Conservation (phyloP, 2,888 invertebrate species). For the Aromia moschata region DNA sequence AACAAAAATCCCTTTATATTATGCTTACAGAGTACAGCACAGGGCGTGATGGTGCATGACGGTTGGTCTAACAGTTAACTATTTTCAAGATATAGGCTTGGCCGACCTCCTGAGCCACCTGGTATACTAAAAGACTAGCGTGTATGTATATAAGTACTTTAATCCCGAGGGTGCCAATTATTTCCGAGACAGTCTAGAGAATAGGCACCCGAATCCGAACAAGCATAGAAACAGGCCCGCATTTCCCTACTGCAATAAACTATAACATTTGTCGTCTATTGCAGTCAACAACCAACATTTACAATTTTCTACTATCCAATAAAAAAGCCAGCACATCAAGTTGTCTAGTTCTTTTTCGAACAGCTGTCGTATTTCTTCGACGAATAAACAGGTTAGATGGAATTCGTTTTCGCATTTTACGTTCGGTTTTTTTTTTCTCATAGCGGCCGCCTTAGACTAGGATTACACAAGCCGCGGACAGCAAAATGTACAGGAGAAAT, state of each 20-base stretch:
- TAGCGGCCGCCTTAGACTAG: conserved; percentile 14
- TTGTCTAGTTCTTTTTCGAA: conserved; percentile 44
- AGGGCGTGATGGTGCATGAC: no score
- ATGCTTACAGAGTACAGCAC: no score
- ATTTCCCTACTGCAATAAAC: conserved; percentile 6
- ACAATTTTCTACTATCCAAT: conserved; percentile 35
- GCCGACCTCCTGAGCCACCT: no score
- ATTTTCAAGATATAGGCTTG: no score
- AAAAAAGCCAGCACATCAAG: conserved; percentile 37
- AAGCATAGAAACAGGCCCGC: no score
- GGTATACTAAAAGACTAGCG: no score
- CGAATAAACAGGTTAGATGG: conserved; percentile 46
- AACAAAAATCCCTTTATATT: no score
- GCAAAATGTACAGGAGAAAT: conserved; percentile 6
- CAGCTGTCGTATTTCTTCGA: conserved; percentile 46
- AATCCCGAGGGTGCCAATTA: no score
- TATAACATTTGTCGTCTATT: conserved; percentile 29
- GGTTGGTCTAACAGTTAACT: no score
- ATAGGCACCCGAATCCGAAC: no score
- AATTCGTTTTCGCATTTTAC: conserved; percentile 44
- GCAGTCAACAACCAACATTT: conserved; percentile 35
- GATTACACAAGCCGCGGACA: conserved; percentile 12
- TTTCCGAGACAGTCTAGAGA: no score
- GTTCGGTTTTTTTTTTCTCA: conserved; percentile 28
- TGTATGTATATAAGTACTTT: no score